These are phyloP conservation scores for Henicopernis longicauda DNA, from an alignment of 2,113 vertebrate species.

Conservation along the genomic window DNA sequence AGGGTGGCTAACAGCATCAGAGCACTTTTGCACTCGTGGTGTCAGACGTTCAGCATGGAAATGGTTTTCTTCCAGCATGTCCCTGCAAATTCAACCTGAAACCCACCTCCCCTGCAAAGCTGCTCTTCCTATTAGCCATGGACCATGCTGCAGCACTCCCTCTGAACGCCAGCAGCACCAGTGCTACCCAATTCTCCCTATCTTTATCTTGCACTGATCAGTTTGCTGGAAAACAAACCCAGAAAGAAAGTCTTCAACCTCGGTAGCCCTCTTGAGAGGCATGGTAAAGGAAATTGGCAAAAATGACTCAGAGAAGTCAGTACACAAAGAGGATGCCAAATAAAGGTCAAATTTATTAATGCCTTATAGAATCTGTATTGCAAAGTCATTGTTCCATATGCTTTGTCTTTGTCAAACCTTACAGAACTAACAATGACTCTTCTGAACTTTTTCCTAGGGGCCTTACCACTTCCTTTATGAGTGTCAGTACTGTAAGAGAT, in stretches of 20 bases:
- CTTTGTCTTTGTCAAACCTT: background rate
- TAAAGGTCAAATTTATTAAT: background rate
- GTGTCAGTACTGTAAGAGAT: background rate
- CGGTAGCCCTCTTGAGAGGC: background rate
- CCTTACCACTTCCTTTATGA: background rate
- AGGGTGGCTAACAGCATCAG: background rate
- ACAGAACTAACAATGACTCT: background rate
- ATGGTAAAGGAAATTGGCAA: background rate
- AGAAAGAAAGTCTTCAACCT: background rate
- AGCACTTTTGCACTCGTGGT: fast-evolving
- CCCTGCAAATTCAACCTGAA: background rate
- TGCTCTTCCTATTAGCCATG: background rate
- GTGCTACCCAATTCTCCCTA: background rate
- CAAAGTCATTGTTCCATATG: background rate
- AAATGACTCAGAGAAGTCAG: background rate
- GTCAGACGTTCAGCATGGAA: background rate
- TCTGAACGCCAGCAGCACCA: background rate
- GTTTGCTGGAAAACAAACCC: background rate
- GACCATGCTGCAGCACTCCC: fast-evolving
- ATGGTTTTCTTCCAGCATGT: background rate
- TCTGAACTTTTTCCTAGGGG: background rate
- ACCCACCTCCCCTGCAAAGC: fast-evolving
- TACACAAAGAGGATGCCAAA: background rate
- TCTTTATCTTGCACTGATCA: background rate
- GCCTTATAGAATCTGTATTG: background rate